Evolutionary conservation across 64 coral and sea anemone species (phyloP).

Genomic region (Stichodactyla mertensii): DNA sequence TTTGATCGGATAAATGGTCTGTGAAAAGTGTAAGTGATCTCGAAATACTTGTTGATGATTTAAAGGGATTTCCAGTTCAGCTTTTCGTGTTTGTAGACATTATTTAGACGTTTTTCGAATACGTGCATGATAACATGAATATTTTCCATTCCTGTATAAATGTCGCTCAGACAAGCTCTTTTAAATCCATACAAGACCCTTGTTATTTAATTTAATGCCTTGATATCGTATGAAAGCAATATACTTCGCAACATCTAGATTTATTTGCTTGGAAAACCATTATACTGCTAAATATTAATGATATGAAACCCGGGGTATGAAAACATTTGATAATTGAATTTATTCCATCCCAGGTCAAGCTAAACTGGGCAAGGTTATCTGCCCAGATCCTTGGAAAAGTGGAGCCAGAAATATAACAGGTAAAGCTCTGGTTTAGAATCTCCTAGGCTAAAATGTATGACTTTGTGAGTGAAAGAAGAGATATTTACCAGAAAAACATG

Average conservation of each 20-base stretch:
- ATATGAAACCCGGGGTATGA: not conserved
- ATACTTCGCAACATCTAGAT: too few species aligned
- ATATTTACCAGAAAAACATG: too few species aligned
- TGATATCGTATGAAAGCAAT: not conserved
- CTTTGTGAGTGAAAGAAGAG: too few species aligned
- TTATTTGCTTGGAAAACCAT: not conserved
- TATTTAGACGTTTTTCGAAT: not conserved
- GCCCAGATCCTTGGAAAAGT: constrained; percentile 95
- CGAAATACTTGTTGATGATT: not conserved
- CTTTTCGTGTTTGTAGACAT: not conserved
- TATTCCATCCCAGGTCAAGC: constrained; percentile 67
- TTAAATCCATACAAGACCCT: not conserved
- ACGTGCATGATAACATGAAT: not conserved
- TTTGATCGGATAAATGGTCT: constrained; percentile 41
- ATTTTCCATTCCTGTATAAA: not conserved
- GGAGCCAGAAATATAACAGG: constrained; percentile 94
- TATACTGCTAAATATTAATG: not conserved
- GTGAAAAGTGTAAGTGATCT: constrained; percentile 70
- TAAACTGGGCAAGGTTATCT: constrained; percentile 92
- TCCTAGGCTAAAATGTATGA: not conserved
- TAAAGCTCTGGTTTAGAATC: not conserved
- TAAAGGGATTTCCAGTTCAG: not conserved
- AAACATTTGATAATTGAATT: not conserved
- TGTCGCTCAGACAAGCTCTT: too few species aligned
- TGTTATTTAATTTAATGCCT: not conserved